Conservation (phyloP, 2,888 invertebrate genomes). For the Mylabris sibirica region DNA sequence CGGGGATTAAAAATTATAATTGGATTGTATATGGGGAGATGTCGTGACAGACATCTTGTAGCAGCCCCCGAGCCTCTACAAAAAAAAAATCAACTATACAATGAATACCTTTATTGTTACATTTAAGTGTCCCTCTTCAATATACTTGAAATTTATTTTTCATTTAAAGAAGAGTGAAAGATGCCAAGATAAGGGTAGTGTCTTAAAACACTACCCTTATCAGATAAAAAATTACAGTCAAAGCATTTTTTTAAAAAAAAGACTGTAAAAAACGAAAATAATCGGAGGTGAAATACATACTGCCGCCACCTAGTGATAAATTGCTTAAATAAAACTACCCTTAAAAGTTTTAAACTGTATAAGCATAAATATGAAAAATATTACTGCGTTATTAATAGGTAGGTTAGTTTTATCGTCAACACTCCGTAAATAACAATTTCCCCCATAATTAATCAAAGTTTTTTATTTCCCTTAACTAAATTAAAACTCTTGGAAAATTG, state of each 20-base stretch:
- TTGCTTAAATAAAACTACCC: not conserved
- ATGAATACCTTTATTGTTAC: conserved; percentile 17
- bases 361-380: too few relatives aligned
- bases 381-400: not conserved
- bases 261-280: not conserved
- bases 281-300: not conserved
- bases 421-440: not conserved
- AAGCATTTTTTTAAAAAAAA: too few relatives aligned
- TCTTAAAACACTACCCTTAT: not conserved
- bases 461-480: not conserved
- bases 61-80: not conserved
- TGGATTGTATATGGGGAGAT: conserved; percentile 55
- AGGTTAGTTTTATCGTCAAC: not conserved
- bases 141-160: not conserved
- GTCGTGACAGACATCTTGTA: conserved; percentile 31
- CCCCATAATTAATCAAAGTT: not conserved
- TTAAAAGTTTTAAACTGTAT: not conserved
- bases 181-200: not conserved
- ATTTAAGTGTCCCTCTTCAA: not conserved
- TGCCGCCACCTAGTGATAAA: not conserved
- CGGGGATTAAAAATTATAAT: conserved; percentile 62
- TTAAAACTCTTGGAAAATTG: not conserved
- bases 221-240: not conserved
- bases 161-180: not conserved
- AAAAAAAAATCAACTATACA: conserved; percentile 15